Evolutionary conservation across 2,797 vertebrate genomes (phyloP).

Genomic region (Nasua narica): DNA sequence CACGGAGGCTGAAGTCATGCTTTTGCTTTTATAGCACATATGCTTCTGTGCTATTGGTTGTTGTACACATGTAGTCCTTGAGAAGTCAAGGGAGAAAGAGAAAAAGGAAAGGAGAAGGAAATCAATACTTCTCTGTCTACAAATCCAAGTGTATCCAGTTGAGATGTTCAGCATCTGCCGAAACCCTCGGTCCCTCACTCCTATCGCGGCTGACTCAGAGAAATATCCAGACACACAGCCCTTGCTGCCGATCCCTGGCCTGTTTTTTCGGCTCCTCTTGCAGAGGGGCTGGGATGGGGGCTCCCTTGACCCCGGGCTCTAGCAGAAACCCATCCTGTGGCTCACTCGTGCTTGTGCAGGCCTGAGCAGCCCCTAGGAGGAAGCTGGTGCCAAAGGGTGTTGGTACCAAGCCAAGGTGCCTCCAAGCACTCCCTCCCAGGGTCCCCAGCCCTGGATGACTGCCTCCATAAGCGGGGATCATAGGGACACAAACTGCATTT

Average conservation of each 20-base stretch:
- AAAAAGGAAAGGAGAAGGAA: neutral
- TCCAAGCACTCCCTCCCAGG: neutral
- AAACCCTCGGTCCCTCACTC: neutral
- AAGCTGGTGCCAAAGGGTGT: neutral
- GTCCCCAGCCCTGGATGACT: too few species aligned
- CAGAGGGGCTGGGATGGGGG: neutral
- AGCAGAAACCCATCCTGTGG: neutral
- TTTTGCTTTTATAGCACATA: neutral
- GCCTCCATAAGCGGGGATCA: neutral
- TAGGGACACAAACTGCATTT: neutral
- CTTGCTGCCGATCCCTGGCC: neutral
- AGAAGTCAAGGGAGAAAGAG: neutral
- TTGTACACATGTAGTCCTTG: neutral
- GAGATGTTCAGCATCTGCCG: neutral
- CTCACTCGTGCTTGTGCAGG: neutral
- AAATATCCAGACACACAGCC: neutral
- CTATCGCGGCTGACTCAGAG: neutral
- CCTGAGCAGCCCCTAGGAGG: neutral
- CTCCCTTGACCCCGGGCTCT: neutral
- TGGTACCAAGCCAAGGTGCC: neutral
- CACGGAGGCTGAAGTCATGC: neutral
- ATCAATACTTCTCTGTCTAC: neutral
- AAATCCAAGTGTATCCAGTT: neutral
- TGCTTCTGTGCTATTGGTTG: neutral
- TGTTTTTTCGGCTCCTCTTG: neutral